phyloP scores from a whole-genome alignment of 2,797 vertebrate species.

The Macrochelys suwanniensis region DNA sequence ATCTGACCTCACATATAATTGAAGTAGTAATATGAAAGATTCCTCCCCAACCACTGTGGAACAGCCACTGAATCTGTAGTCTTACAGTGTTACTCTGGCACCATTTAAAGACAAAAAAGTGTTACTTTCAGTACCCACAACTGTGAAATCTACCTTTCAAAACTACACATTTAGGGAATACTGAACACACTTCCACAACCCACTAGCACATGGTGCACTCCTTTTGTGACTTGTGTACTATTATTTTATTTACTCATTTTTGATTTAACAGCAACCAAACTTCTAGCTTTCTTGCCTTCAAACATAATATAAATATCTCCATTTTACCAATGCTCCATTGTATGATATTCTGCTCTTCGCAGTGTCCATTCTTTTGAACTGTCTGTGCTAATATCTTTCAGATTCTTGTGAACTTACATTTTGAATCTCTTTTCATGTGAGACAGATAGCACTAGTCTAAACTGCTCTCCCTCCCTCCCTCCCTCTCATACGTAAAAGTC shows the following conservation, averaged over 20 bases:
- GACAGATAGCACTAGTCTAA: background rate
- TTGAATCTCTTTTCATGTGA: background rate
- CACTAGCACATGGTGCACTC: background rate
- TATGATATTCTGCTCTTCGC: background rate
- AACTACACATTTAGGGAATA: too few species aligned
- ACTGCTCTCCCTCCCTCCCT: background rate
- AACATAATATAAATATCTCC: background rate
- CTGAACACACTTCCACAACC: background rate
- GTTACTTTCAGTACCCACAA: background rate
- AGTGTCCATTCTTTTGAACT: background rate
- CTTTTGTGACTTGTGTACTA: background rate
- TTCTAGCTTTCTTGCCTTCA: background rate
- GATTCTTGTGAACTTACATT: background rate
- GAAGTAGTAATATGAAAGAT: fast-evolving
- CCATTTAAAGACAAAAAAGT: background rate
- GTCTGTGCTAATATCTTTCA: background rate
- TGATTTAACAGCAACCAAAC: background rate
- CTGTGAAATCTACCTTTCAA: fast-evolving
- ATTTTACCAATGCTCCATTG: background rate
- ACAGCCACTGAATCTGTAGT: fast-evolving
- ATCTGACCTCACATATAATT: background rate
- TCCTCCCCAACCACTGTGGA: background rate
- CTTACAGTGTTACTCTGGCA: background rate
- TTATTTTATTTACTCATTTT: background rate
- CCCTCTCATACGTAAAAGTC: background rate